phyloP scores from a whole-genome alignment of 2,888 invertebrate species.

The Calephelis perditalis region DNA sequence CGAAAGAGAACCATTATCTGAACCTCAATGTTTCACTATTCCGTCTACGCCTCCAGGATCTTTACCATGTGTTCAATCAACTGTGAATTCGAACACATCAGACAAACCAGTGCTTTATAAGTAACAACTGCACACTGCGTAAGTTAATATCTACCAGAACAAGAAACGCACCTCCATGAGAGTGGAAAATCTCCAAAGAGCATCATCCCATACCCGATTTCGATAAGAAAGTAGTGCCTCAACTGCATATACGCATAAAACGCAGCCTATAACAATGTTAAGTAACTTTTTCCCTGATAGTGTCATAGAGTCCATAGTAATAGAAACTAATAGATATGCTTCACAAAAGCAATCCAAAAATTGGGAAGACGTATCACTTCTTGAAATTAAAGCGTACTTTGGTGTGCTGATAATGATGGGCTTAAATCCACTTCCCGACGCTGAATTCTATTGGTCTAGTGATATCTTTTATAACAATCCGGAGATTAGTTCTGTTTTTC shows the following conservation, averaged over 20 bases:
- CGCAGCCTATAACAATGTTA: constrained; percentile 1
- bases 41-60: no score
- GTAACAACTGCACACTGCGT: no score
- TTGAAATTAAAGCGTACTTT: constrained; percentile 26
- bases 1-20: no score
- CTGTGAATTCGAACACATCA: no score
- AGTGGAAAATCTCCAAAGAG: no score
- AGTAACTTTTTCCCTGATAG: constrained; percentile 5
- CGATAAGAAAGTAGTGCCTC: not conserved
- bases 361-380: not conserved
- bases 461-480: constrained; percentile 20
- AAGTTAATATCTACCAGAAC: no score
- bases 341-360: not conserved
- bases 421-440: constrained; percentile 34
- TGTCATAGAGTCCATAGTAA: constrained; percentile 1
- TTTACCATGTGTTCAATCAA: no score
- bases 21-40: no score
- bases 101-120: no score
- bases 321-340: constrained; percentile 5
- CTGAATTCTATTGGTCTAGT: no score
- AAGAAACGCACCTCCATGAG: no score
- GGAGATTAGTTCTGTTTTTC: constrained; percentile 34
- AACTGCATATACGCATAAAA: constrained; percentile 5
- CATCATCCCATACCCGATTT: no score
- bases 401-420: constrained; percentile 38